These are phyloP conservation scores for Periplaneta americana DNA, from an alignment of 1,140 invertebrate genomes.

Conservation along the genomic window DNA sequence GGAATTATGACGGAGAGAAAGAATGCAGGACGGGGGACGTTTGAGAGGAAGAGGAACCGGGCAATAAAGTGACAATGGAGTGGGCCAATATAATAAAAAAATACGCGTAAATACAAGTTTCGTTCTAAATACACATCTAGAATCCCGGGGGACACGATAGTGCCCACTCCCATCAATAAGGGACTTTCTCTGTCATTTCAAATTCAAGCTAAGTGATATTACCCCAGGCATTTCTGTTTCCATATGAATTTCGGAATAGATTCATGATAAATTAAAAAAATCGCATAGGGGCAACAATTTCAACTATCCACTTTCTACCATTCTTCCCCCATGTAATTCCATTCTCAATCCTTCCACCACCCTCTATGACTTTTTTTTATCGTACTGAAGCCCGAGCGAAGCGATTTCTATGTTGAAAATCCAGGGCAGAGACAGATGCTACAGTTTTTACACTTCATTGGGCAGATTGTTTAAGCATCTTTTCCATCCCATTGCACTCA, in stretches of 20 bases:
- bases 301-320: too few relatives aligned
- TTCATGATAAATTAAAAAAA: neutral
- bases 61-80: neutral
- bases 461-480: too few relatives aligned
- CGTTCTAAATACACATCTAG: neutral
- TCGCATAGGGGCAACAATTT: neutral
- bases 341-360: too few relatives aligned
- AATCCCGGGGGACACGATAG: neutral
- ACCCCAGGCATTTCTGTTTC: too few relatives aligned
- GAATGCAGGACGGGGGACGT: neutral
- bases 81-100: neutral
- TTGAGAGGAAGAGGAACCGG: neutral
- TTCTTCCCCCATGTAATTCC: too few relatives aligned
- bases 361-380: too few relatives aligned
- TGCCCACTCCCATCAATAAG: neutral
- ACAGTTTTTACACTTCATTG: too few relatives aligned
- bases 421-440: too few relatives aligned
- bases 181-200: neutral
- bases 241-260: neutral
- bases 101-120: neutral
- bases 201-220: neutral
- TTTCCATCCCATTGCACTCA: too few relatives aligned
- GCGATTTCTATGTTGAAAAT: too few relatives aligned
- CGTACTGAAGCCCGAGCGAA: too few relatives aligned
- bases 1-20: neutral